phyloP scores from a whole-genome alignment of 1,140 invertebrate species.

The Atta colombica region DNA sequence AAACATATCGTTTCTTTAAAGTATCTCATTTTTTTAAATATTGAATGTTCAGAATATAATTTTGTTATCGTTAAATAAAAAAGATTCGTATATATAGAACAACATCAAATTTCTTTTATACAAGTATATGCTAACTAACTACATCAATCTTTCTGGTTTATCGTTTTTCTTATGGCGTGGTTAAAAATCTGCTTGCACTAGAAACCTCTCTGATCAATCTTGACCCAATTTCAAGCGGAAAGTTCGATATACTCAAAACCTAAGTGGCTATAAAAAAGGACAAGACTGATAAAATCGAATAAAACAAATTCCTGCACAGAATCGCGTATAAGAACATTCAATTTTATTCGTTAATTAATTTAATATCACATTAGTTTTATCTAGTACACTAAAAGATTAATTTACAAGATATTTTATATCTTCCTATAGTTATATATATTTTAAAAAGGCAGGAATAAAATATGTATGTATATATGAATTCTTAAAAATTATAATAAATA shows the following conservation, averaged over 20 bases:
- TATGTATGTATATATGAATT: too few species aligned
- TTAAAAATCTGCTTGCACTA: constrained; percentile 38
- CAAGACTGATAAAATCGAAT: background rate
- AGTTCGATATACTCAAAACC: constrained; percentile 28
- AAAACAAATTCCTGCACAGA: background rate
- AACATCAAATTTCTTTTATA: background rate
- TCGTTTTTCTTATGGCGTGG: background rate
- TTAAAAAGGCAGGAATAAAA: too few species aligned
- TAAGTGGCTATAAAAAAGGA: background rate
- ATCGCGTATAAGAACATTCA: background rate
- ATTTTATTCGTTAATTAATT: background rate
- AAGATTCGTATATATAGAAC: background rate
- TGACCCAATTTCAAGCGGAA: constrained; percentile 1
- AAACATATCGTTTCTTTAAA: background rate
- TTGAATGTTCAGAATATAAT: background rate
- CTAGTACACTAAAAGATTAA: background rate
- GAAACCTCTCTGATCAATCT: constrained; percentile 22
- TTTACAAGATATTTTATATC: background rate
- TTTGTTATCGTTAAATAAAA: background rate
- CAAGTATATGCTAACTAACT: constrained; percentile 22
- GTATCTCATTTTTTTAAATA: background rate
- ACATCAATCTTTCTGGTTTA: constrained; percentile 1
- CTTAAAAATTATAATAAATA: background rate
- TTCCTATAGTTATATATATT: too few species aligned
- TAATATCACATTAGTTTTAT: background rate